Base-by-base conservation (phyloP, 2,797 vertebrate genomes). In the Odontamblyopus lacepedii region DNA sequence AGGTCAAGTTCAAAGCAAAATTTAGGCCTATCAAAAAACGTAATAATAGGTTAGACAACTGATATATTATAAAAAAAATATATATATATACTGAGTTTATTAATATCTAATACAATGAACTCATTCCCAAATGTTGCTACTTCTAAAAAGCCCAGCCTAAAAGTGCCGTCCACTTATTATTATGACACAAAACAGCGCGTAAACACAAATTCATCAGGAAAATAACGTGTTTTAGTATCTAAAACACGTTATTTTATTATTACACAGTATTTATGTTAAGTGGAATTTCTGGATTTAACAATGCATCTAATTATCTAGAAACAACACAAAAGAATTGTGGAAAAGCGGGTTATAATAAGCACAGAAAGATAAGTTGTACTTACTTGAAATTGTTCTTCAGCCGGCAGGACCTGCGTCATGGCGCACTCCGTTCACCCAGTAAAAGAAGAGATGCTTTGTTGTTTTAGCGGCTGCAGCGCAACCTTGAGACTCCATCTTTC, bases 341-440 rank as follows among this genome's bases (percentile, higher is more conserved):
- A 63, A 63, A 63, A 61, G 30, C 30, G 32, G 6, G 60, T 38
- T 48, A 13, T 19, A 8, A 26, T 0, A 26, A 3, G 8, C 16
- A 23, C 67, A 71, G 66, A 38, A 7, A 4, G 0, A 38, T 29
- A 23, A 73, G 44, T 23, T 53, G 0, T 69, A 89, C 90, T 91
- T 89, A 93, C 89, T 88, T 79, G 18, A 30, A 63, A 11, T 55
- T 73, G 67, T 63, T 50, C 18, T 73, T 48, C 72, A 35, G 50
- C 30, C 75, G 61, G 19, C 88, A 88, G 0, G 30, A 91, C 89
- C 89, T 92, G 92, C 68, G 19, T 62, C 65, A 32, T 27, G 69
- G 62, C 26, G 7, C 26, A 29, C 50, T 30, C 26, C 48, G 29
- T 59, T 66, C 13, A 38, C 7, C 48, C 69, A 15, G 41, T 56